Evolutionary conservation across 2,797 vertebrate species (phyloP), one percentile per base, ranked within the genome.

Genomic region (Microctenopoma steveboyesi): DNA sequence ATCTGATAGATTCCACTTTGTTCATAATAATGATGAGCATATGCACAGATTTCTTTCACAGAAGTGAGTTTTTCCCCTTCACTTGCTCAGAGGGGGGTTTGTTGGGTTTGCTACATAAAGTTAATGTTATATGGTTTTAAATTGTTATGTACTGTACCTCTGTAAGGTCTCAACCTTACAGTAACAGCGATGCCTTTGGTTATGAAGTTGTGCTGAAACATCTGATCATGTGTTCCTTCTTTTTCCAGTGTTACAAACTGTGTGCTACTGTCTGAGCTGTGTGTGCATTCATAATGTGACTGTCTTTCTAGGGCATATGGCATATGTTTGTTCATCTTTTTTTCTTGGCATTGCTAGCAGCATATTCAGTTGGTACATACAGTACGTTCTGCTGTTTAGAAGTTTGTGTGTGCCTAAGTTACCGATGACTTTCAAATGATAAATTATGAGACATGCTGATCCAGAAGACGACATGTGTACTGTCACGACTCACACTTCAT

Each of bases 161-260:
- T 30, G 28, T 30, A 30, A 30, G 28, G 28, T 30, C 28, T 30
- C 1, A 30, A 30, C 28, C 28, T 30, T 4, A 30, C 28, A 30
- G 5, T 30, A 30, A 30, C 28, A 30, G 5, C 3, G 5, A 30
- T 30, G 28, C 4, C 3, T 30, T 30, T 5, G 30, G 30, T 33
- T 33, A 7, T 33, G 30, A 33, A 6, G 5, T 6, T 4, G 30
- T 33, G 30, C 30, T 33, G 5, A 6, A 5, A 7, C 15, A 11
- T 71, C 37, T 55, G 43, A 46, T 74, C 65, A 76, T 69, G 42
- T 64, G 33, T 76, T 72, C 61, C n/a, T 65, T 42, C 62, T 68
- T 15, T 73, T 78, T 53, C 22, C 15, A 72, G 3, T 18, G 28
- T 64, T 35, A 47, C 25, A 49, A 37, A 66, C 25, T 22, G 9